Percentiles rank a stretch among this genome's conserved stretches.
Conservation (phyloP, 2,113 vertebrate species). For the Rhinogobius similis region DNA sequence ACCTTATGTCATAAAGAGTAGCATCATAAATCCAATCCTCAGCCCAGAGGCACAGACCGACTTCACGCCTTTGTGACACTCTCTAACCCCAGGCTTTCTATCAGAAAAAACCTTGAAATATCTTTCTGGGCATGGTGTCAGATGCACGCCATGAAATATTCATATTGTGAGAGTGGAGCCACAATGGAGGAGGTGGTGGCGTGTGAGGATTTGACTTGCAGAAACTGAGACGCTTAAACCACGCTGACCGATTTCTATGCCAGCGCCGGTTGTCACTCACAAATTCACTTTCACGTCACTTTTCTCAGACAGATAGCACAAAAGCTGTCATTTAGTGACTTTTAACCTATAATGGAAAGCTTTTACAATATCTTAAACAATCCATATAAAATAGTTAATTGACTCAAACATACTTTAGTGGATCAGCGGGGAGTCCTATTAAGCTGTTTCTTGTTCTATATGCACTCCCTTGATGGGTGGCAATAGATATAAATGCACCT, state of each 20-base stretch:
- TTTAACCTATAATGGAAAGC: conserved; percentile 38
- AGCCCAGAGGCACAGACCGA: conserved; percentile 59
- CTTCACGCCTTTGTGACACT: conserved; percentile 72
- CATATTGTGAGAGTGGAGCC: conserved; percentile 69
- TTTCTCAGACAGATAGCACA: conserved; percentile 38
- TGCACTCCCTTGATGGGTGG: too few relatives aligned
- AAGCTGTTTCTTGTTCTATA: too few relatives aligned
- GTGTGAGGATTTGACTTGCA: conserved; percentile 70
- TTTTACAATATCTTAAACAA: conserved; percentile 19
- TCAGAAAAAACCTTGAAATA: conserved; percentile 65
- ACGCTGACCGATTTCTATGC: conserved; percentile 59
- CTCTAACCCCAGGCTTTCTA: conserved; percentile 72
- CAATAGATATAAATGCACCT: too few relatives aligned
- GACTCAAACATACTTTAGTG: not conserved
- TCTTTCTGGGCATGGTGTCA: conserved; percentile 74
- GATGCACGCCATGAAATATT: conserved; percentile 77
- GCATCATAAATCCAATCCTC: conserved; percentile 64
- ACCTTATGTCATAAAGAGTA: conserved; percentile 67
- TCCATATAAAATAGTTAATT: not conserved
- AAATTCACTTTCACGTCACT: conserved; percentile 59
- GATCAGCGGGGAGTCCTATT: not conserved
- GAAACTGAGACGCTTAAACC: conserved; percentile 65
- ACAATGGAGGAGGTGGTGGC: conserved; percentile 71
- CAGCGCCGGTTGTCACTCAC: conserved; percentile 63
- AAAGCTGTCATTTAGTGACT: conserved; percentile 44